Percentiles rank a stretch among this genome's conserved stretches.
These are phyloP conservation scores for Coptotermes formosanus DNA, from an alignment of 1,140 invertebrate genomes.

Conservation along the genomic window DNA sequence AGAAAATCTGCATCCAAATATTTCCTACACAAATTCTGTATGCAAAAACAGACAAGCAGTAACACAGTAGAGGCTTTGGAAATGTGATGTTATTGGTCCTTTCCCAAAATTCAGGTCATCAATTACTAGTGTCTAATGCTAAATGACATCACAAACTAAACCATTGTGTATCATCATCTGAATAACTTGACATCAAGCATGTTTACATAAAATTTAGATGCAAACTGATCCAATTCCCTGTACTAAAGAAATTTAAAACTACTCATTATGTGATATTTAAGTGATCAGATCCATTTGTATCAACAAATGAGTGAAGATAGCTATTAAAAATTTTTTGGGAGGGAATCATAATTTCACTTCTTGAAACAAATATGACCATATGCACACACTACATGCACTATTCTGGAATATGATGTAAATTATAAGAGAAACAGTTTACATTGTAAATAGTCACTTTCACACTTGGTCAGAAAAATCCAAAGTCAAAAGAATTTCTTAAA, in stretches of 20 bases:
- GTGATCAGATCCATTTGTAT: background rate
- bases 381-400: background rate
- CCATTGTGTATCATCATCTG: background rate
- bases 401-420: background rate
- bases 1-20: background rate
- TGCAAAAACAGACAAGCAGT: background rate
- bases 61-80: background rate
- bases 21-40: background rate
- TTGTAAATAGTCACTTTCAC: background rate
- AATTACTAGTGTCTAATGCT: background rate
- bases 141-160: background rate
- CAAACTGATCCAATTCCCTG: too few species aligned
- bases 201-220: background rate
- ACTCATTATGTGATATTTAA: too few species aligned
- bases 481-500: background rate
- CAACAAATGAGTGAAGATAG: background rate
- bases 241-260: too few species aligned
- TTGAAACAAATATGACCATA: background rate
- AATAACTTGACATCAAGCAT: background rate
- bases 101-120: background rate
- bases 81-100: constrained; percentile 8
- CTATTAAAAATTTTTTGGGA: background rate
- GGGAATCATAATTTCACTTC: background rate
- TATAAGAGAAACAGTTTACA: background rate
- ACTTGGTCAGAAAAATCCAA: too few species aligned